Evolutionary conservation across 2,888 invertebrate genomes (phyloP), one percentile per base, ranked within the genome.

Genomic region (Athrips mouffetella): DNA sequence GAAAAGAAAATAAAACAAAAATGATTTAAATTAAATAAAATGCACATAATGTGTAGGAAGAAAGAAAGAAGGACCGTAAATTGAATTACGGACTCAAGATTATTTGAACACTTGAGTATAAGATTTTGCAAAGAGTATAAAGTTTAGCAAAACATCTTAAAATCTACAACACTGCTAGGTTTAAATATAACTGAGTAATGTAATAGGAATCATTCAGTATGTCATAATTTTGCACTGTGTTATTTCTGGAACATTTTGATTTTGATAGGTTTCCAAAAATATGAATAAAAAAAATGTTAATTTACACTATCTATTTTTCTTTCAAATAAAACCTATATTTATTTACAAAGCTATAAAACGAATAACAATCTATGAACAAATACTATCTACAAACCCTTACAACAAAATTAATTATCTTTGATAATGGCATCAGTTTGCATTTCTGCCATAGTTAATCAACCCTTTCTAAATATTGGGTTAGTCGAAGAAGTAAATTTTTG

Each of bases 341-440:
- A 73, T 74, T 60, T 73, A 76, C 74, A 76, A 68, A 62, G 69
- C 58, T 69, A 73, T 53, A 73, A 59, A 74, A 68, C 65, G 54
- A 70, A 59, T 64, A 76, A 73, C 70, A 44, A 45, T n/a, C 25
- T 37, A 21, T 35, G 35, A 25, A 31, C 21, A 72, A 69, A 54
- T 58, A 62, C 57, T 48, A 60, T n/a, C n/a, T 63, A 60, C 49
- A 62, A 60, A 47, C 54, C 50, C 46, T 53, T 59, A 56, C 11
- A 50, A 39, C 25, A 7, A 51, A 45, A 23, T 41, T 41, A 44
- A 39, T 37, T 48, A 51, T 50, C 41, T 45, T 48, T 49, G 52
- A 45, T n/a, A 49, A 49, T 52, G 49, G 49, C 52, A 49, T 50
- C 23, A 49, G 29, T n/a, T n/a, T 21, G 46, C 20, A 21, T n/a